Evolutionary conservation across 2,888 invertebrate genomes (phyloP).

Genomic region (Eumacrocentrus americanus): DNA sequence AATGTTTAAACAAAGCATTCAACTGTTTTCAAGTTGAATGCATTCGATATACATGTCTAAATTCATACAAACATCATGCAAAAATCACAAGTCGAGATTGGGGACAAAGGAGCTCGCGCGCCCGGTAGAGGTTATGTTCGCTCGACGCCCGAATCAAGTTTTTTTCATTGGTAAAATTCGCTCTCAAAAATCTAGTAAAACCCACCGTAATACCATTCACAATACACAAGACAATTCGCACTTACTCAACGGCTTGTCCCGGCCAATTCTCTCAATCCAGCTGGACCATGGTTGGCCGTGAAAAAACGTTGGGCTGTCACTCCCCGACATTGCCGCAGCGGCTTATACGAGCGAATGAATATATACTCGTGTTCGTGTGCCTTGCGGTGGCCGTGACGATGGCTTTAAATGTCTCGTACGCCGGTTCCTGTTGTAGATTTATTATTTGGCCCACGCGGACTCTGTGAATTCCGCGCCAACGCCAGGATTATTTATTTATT

Average conservation of each 20-base stretch:
- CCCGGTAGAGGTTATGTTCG: conserved; percentile 39
- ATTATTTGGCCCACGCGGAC: background rate
- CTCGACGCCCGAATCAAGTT: conserved; percentile 30
- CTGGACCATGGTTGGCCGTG: conserved; percentile 61
- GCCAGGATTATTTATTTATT: too few species aligned
- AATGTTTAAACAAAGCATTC: too few species aligned
- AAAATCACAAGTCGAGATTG: background rate
- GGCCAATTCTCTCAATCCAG: conserved; percentile 60
- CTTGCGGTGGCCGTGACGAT: background rate
- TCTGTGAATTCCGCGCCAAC: too few species aligned
- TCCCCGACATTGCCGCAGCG: conserved; percentile 58
- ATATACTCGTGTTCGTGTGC: background rate
- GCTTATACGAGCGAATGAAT: conserved; percentile 25
- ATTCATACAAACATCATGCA: too few species aligned
- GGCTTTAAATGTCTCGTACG: conserved; percentile 6
- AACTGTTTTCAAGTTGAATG: too few species aligned
- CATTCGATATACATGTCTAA: too few species aligned
- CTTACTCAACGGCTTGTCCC: conserved; percentile 60
- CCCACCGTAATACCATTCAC: conserved; percentile 5
- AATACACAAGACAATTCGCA: conserved; percentile 23
- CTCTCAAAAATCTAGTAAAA: background rate
- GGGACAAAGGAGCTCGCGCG: conserved; percentile 24
- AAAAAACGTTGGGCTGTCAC: conserved; percentile 61
- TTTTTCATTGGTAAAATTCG: background rate
- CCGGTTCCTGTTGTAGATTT: background rate